A percentile compares a stretch with the other conserved stretches of the same genome.
These are phyloP conservation scores for Pseudocheirus occidentalis DNA, from an alignment of 2,797 vertebrate species.

Conservation along the genomic window DNA sequence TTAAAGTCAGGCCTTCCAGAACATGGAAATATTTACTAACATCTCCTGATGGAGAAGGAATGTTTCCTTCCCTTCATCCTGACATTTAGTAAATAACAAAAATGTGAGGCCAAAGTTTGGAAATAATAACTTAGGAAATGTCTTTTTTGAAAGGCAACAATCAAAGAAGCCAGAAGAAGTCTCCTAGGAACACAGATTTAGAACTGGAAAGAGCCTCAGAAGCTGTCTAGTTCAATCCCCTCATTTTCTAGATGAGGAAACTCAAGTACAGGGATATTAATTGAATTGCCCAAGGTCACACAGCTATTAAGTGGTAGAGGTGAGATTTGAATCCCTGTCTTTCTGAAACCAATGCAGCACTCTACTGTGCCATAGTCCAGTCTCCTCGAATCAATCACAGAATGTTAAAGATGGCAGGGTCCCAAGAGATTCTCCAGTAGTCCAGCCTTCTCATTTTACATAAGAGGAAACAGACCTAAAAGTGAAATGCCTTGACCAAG, in stretches of 20 bases:
- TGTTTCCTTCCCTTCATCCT: slow-evolving; percentile 49
- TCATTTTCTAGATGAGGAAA: neutral
- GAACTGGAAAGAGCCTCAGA: neutral
- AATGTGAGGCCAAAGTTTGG: neutral
- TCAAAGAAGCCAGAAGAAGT: neutral
- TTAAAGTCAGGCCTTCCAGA: slow-evolving; percentile 51
- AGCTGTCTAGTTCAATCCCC: neutral
- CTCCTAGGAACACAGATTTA: neutral
- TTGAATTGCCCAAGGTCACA: neutral
- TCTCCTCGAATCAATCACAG: neutral
- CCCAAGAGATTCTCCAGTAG: neutral
- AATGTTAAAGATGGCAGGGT: neutral
- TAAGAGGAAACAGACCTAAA: neutral
- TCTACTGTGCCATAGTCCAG: neutral
- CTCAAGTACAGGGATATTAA: neutral
- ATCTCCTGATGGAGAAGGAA: slow-evolving; percentile 61
- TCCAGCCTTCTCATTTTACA: neutral
- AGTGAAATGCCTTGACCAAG: neutral
- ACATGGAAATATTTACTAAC: slow-evolving; percentile 66
- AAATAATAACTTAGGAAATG: neutral
- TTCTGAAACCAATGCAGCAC: neutral
- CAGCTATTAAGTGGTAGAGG: neutral
- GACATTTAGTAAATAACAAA: slow-evolving; percentile 70
- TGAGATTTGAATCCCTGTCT: neutral
- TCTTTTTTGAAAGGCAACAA: neutral